Conservation (phyloP, 2,888 invertebrate species). For the Pollenia angustigena region DNA sequence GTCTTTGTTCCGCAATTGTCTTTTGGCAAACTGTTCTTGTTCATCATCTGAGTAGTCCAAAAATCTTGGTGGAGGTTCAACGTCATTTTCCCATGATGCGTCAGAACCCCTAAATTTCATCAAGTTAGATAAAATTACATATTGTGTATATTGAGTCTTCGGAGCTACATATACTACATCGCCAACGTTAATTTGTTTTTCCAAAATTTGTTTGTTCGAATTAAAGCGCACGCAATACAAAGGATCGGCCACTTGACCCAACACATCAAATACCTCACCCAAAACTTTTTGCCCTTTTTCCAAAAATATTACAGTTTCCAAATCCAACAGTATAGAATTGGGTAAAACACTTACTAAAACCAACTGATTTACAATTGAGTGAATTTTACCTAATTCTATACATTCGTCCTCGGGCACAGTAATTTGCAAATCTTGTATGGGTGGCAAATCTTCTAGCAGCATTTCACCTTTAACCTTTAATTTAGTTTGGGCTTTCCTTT, state of each 20-base stretch:
- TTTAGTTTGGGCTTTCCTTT: conserved; percentile 77
- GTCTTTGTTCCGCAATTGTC: conserved; percentile 81
- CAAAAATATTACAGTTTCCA: conserved; percentile 94
- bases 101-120: conserved; percentile 92
- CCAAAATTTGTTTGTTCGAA: conserved; percentile 89
- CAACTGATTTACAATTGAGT: conserved; percentile 89
- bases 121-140: conserved; percentile 90
- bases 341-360: conserved; percentile 89
- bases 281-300: conserved; percentile 90
- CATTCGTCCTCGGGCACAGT: conserved; percentile 91
- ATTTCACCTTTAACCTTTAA: conserved; percentile 82
- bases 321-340: conserved; percentile 91
- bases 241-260: conserved; percentile 94
- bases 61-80: conserved; percentile 90
- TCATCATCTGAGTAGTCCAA: conserved; percentile 96
- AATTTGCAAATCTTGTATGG: conserved; percentile 92
- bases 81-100: conserved; percentile 93
- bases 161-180: conserved; percentile 93
- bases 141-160: conserved; percentile 89
- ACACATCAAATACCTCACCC: conserved; percentile 93
- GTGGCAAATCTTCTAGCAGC: conserved; percentile 89
- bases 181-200: conserved; percentile 88
- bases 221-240: conserved; percentile 97
- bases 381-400: conserved; percentile 89
- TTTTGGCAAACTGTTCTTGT: conserved; percentile 87